Conservation (phyloP, 2,888 invertebrate species). For the Gastrophysa polygoni region DNA sequence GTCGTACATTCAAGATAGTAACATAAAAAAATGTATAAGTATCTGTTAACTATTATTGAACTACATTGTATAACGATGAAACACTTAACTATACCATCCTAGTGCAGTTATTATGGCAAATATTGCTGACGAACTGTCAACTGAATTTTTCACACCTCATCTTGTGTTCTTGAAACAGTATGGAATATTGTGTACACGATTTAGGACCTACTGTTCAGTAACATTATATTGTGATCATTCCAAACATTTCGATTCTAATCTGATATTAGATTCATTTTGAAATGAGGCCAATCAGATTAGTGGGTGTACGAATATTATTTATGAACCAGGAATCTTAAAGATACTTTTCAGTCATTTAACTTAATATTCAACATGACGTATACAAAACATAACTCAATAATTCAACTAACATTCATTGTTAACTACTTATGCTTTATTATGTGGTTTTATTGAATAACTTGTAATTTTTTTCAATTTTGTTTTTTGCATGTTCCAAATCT, state of each 20-base stretch:
- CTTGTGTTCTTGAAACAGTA: slow-evolving; percentile 18
- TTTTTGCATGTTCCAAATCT: slow-evolving; percentile 49
- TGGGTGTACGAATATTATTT: not conserved
- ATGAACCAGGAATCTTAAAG: slow-evolving; percentile 37
- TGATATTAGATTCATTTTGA: not conserved
- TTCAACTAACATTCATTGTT: slow-evolving; percentile 45
- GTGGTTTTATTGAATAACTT: slow-evolving; percentile 49
- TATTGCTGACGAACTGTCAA: slow-evolving; percentile 42
- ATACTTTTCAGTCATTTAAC: slow-evolving; percentile 36
- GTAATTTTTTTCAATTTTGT: slow-evolving; percentile 43
- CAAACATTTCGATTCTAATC: not conserved
- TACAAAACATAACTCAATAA: slow-evolving; percentile 44
- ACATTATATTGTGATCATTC: not conserved
- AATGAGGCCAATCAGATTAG: not conserved
- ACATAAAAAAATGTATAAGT: slow-evolving; percentile 40
- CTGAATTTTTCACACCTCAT: slow-evolving; percentile 16
- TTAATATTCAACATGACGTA: slow-evolving; percentile 43
- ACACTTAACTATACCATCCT: slow-evolving; percentile 46
- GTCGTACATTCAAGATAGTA: slow-evolving; percentile 31
- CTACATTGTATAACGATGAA: slow-evolving; percentile 48
- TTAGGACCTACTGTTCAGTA: slow-evolving; percentile 14
- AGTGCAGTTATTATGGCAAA: slow-evolving; percentile 45
- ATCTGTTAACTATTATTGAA: slow-evolving; percentile 43
- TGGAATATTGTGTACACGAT: slow-evolving; percentile 3
- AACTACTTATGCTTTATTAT: slow-evolving; percentile 44